Conservation (phyloP, 2,888 invertebrate genomes). For the Lithosia quadra region DNA sequence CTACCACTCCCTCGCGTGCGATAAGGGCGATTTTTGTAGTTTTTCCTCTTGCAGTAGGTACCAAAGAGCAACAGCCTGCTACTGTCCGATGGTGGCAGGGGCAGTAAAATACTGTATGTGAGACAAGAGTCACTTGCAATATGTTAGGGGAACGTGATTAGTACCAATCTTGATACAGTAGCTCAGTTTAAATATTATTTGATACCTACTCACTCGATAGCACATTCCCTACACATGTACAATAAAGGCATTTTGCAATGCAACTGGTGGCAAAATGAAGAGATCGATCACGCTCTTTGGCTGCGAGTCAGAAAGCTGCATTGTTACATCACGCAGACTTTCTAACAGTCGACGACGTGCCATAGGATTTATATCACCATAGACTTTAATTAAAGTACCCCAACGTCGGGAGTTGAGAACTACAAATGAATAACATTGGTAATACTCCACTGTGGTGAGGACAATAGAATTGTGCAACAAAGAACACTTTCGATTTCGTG, state of each 20-base stretch:
- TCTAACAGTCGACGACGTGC: constrained; percentile 73
- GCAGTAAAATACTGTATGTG: not conserved
- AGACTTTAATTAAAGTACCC: constrained; percentile 75
- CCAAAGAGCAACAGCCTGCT: not conserved
- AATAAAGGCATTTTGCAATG: constrained; percentile 54
- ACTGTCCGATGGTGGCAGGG: not conserved
- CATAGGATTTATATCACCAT: constrained; percentile 76
- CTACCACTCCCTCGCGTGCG: not conserved
- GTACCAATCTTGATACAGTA: not conserved
- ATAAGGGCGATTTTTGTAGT: not conserved
- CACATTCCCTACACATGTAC: not conserved
- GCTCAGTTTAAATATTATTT: not conserved
- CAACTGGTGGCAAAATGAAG: constrained; percentile 59
- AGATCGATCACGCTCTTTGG: constrained; percentile 70
- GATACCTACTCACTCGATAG: constrained; percentile 11
- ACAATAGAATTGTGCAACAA: constrained; percentile 78
- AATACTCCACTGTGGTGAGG: constrained; percentile 58
- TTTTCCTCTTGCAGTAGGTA: not conserved
- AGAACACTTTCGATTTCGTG: constrained; percentile 72
- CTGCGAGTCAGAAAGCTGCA: constrained; percentile 59
- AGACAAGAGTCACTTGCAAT: not conserved
- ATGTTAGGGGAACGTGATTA: not conserved
- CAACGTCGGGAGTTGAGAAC: constrained; percentile 62
- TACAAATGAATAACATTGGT: constrained; percentile 65
- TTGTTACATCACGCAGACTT: constrained; percentile 80